Evolutionary conservation across 2,888 invertebrate species (phyloP), one percentile per base, ranked within the genome.

Genomic region (Nasonia oneida): DNA sequence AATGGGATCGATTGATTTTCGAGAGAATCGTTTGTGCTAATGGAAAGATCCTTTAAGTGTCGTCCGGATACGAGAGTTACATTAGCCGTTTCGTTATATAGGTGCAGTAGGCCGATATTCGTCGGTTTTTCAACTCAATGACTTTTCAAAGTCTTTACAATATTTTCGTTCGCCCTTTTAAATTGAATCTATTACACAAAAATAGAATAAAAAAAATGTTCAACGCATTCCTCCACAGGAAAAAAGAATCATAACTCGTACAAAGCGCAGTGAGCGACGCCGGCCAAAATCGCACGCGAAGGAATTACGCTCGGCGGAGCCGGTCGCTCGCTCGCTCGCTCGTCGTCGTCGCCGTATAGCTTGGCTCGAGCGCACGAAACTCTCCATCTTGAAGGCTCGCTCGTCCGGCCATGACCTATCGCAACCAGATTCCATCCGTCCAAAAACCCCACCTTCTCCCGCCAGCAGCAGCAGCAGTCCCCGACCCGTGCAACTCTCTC

Each of bases 21-120:
- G 50, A 50, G 47, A 53, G 15, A 39, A 18, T 76, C 47, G 42
- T 76, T 47, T 81, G 85, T 71, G 80, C 86, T 88, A 88, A 88
- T 88, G 86, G 53, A 84, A 79, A 88, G 88, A 90, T 89, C 88
- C 87, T 89, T 88, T 88, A 89, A 88, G 87, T 86, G 87, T 86
- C 87, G 37, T 57, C 88, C 67, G 87, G 88, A 91, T 91, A 90
- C 89, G 90, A 88, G 89, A 91, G 88, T 91, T 90, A 90, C 91
- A 91, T 92, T 91, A 91, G 89, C 89, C 88, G 78, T 79, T 87
- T 87, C 83, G 82, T 88, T 74, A 2, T 57, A 57, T 15, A 18
- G 15, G 88, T 89, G 88, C 88, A 89, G 86, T 29, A 29, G 29
- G 29, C 29, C 89, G 90, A 90, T 89, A 89, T 88, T 88, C 84